Base-by-base conservation (phyloP, 1,140 invertebrate genomes). In the Sitobion miscanthi region DNA sequence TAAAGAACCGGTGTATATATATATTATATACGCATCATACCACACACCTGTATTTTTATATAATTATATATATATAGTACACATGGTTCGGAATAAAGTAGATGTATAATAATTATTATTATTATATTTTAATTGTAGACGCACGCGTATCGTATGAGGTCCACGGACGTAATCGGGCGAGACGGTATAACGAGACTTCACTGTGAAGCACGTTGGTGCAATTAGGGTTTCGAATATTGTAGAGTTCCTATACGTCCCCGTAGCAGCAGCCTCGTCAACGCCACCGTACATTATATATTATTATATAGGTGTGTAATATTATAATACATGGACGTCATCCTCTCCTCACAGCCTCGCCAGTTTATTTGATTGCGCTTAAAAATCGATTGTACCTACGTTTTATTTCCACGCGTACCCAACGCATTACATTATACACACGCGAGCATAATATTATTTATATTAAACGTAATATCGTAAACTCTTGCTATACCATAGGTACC, bases 351-450 rank as follows among this genome's bases (percentile, higher is more conserved):
- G 83, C 45, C 83, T 9, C 21, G 9, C 42, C 42, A 35, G 83
- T 85, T 45, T 85, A 42, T 85, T 45, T 85, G 83, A 85, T 85
- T 42, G 83, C 83, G 45, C 23, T 85, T 85, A 85, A 85, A 85
- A 45, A 85, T 85, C 38, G 23, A 45, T 45, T 45, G 42, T 83
- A 1, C 42, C 42, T 21, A n/a, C 17, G 35, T 42, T 42, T 42
- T 23, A 42, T 85, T 42, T 69, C 62, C 62, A 69, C 25, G 11
- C 35, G 8, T 21, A 38, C 35, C 6, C 77, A 23, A 38, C 42
- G 42, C 14, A 49, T 49, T 49, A 49, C 11, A 47, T 47, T 42
- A 42, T 52, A 23, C 23, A 25, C 42, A 25, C 38, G 35, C 38
- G 2, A 25, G 8, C 42, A 85, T 30, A 25, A 42, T 83, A 83